Evolutionary conservation across 2,888 invertebrate species (phyloP).

Genomic region (Cyclophora punctaria): DNA sequence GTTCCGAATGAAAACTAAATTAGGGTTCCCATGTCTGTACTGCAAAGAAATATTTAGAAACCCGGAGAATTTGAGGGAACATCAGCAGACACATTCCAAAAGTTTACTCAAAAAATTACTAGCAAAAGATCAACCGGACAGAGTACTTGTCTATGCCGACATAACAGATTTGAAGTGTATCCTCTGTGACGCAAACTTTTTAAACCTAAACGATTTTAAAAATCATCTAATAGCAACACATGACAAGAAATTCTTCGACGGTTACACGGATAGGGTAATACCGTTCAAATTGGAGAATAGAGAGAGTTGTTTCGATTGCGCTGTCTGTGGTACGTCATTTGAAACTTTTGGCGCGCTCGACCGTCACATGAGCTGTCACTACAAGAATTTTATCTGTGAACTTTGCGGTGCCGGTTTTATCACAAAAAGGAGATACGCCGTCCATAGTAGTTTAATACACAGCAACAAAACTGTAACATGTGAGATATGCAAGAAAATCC

Average conservation of each 20-base stretch:
- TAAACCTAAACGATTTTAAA: conserved; percentile 42
- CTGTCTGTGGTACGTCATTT: conserved; percentile 45
- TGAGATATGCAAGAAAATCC: conserved; percentile 47
- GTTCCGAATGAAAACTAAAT: conserved; percentile 45
- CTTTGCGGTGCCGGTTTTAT: conserved; percentile 57
- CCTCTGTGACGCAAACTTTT: conserved; percentile 31
- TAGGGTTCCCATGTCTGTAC: conserved; percentile 56
- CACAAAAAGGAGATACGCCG: conserved; percentile 49
- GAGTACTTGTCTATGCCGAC: conserved; percentile 53
- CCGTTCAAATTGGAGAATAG: conserved; percentile 45
- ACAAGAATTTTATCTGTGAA: conserved; percentile 54
- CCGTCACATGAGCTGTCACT: conserved; percentile 59
- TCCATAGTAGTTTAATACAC: conserved; percentile 49
- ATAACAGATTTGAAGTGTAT: conserved; percentile 44
- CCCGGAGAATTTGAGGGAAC: conserved; percentile 34
- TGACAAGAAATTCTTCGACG: conserved; percentile 37
- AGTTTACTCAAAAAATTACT: conserved; percentile 26
- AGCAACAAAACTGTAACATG: conserved; percentile 29
- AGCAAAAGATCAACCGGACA: conserved; percentile 41
- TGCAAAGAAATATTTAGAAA: conserved; percentile 44
- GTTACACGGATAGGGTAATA: conserved; percentile 46
- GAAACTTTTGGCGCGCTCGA: conserved; percentile 61
- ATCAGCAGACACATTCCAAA: conserved; percentile 38
- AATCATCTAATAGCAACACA: conserved; percentile 43
- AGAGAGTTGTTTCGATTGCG: conserved; percentile 38